Evolutionary conservation across 2,888 invertebrate genomes (phyloP).

Genomic region (Temnothorax unifasciatus): DNA sequence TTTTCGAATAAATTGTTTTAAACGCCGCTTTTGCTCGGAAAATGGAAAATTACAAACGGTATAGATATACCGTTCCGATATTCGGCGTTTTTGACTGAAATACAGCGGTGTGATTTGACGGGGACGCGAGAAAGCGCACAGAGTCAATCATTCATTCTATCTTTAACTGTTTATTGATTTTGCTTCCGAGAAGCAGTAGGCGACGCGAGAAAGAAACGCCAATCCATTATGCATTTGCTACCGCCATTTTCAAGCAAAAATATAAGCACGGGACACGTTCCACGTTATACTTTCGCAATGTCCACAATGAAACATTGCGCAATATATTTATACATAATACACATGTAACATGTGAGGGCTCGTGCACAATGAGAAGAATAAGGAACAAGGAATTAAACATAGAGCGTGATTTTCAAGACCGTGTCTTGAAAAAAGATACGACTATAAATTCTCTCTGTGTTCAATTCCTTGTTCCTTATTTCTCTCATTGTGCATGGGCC

Average conservation of each 20-base stretch:
- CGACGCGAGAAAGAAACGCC: constrained; percentile 17
- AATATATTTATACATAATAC: neutral
- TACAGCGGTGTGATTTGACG: constrained; percentile 12
- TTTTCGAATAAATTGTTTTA: neutral
- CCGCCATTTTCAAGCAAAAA: constrained; percentile 30
- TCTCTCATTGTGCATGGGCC: too few relatives aligned
- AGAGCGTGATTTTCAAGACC: too few relatives aligned
- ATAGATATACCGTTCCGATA: neutral
- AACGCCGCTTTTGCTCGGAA: neutral
- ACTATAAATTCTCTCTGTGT: too few relatives aligned
- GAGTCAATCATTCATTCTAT: constrained; percentile 43
- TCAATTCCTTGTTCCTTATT: too few relatives aligned
- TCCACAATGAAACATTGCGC: neutral
- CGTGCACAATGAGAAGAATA: too few relatives aligned
- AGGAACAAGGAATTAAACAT: too few relatives aligned
- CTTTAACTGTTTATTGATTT: constrained; percentile 52
- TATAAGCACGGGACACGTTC: constrained; percentile 16
- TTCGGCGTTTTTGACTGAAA: neutral
- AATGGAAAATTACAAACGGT: neutral
- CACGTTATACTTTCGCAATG: neutral
- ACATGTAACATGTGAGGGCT: neutral
- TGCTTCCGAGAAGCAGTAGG: constrained; percentile 14
- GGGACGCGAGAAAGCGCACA: constrained; percentile 19
- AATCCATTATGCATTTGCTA: constrained; percentile 34
- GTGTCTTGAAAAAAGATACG: too few relatives aligned